Conservation (phyloP, 2,113 vertebrate species). For the Corythornis vintsioides region DNA sequence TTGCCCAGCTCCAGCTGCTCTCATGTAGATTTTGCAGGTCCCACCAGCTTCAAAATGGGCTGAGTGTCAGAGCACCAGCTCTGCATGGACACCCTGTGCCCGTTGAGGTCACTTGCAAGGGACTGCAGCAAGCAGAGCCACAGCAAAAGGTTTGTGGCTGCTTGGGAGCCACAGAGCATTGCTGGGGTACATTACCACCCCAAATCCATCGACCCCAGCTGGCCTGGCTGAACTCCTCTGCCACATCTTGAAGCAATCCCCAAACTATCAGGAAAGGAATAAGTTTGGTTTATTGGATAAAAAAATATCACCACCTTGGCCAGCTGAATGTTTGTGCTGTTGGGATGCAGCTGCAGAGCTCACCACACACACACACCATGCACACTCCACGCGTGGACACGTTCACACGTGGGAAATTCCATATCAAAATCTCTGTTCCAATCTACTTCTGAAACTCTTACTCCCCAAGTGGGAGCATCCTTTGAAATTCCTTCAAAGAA, state of each 20-base stretch:
- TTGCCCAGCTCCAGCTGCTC: neutral
- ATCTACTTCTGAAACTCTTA: neutral
- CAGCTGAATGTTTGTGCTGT: constrained; percentile 25
- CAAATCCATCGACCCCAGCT: neutral
- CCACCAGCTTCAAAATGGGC: neutral
- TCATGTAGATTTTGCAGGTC: neutral
- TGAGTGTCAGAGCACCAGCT: neutral
- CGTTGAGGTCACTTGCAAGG: neutral
- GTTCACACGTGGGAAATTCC: neutral
- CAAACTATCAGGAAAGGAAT: neutral
- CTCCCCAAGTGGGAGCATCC: neutral
- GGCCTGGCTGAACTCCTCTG: neutral
- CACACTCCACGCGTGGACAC: neutral
- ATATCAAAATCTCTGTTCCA: constrained; percentile 9
- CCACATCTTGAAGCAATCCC: constrained; percentile 38
- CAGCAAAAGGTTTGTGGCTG: neutral
- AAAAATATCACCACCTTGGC: constrained; percentile 7
- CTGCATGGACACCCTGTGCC: fast-evolving
- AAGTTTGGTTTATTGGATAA: neutral
- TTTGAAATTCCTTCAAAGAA: constrained; percentile 57
- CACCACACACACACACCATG: neutral
- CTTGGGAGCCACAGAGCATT: neutral
- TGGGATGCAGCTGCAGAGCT: constrained; percentile 62
- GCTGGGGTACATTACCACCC: neutral
- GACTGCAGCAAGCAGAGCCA: neutral